Base-by-base conservation (phyloP, 2,113 vertebrate species). In the Pyrgilauda ruficollis region DNA sequence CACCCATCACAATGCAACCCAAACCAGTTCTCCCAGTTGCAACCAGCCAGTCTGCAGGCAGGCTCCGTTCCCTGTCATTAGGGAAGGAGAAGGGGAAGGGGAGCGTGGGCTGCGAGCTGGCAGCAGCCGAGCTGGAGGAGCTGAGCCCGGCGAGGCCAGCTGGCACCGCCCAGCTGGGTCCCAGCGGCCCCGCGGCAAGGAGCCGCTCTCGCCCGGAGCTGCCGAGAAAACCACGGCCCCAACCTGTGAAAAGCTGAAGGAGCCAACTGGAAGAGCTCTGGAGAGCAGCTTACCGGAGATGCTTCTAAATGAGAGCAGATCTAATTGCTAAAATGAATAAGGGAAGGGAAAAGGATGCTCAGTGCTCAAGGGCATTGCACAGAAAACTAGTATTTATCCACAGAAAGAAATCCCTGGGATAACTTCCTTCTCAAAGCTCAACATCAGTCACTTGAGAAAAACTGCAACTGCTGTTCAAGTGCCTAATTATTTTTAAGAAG, bases 21-120 rank as follows among this genome's bases (percentile, higher is more conserved):
- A 84, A 96, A 96, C 96, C 94, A 93, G 93, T 92, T 90, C 88
- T 90, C 91, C 95, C 91, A 92, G 94, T 90, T 20, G 39, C 50
- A 52, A 18, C 6, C 75, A 68, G 47, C 22, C 87, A 1, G 7
- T 47, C 49, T 74, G 89, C 81, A 61, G 7, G 13, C 47, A 50
- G 68, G 26, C 70, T 83, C n/a, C 0, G 2, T 2, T 90, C 67
- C 63, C 86, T 81, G 63, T 86, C 79, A 10, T 44, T 30, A 76
- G 68, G 88, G 86, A 73, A 73, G 63, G 62, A 81, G 56, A 82
- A 87, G 63, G 62, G 84, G 56, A 82, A 87, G 77, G 37, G 14
- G 50, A 84, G 86, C 12, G 80, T 89, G 86, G 93, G 96, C 84
- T 53, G 90, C 0, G 46, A 20, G 80, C 88, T 93, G 95, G 85